Conservation (phyloP, 2,888 invertebrate species). For the Diaperis boleti region DNA sequence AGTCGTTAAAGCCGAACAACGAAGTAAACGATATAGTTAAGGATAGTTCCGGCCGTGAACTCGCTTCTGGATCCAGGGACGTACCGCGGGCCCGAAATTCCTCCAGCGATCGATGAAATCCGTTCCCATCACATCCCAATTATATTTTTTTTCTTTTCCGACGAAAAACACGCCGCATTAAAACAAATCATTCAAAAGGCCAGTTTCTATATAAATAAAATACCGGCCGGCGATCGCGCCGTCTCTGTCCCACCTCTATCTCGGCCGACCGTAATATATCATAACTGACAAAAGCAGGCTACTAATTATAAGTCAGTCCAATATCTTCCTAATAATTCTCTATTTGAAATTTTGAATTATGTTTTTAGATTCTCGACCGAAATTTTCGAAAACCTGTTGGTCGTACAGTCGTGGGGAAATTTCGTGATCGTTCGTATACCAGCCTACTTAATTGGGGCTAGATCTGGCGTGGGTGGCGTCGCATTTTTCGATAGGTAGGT, state of each 20-base stretch:
- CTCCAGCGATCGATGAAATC: constrained; percentile 9
- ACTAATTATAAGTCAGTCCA: constrained; percentile 62
- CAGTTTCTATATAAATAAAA: constrained; percentile 62
- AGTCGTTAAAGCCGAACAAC: too few relatives aligned
- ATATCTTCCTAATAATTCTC: constrained; percentile 61
- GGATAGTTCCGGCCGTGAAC: too few relatives aligned
- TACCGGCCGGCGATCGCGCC: constrained; percentile 50
- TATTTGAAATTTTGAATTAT: constrained; percentile 63
- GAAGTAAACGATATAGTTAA: too few relatives aligned
- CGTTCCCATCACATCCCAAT: constrained; percentile 51
- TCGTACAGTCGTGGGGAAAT: constrained; percentile 22
- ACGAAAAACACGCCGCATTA: constrained; percentile 52
- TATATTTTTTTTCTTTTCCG: constrained; percentile 46
- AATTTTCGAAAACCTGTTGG: constrained; percentile 44
- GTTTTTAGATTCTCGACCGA: constrained; percentile 50
- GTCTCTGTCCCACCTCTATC: constrained; percentile 25
- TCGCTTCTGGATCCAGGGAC: too few relatives aligned
- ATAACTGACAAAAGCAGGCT: constrained; percentile 62
- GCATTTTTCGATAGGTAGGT: too few relatives aligned
- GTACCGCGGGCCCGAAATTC: constrained; percentile 2
- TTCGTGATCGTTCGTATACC: constrained; percentile 10
- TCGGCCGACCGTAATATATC: constrained; percentile 54
- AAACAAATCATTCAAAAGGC: constrained; percentile 59
- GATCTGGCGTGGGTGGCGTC: too few relatives aligned
- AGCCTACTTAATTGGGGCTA: too few relatives aligned